phyloP scores from a whole-genome alignment of 2,888 invertebrate genomes.

The Rugalucina vietnamica region DNA sequence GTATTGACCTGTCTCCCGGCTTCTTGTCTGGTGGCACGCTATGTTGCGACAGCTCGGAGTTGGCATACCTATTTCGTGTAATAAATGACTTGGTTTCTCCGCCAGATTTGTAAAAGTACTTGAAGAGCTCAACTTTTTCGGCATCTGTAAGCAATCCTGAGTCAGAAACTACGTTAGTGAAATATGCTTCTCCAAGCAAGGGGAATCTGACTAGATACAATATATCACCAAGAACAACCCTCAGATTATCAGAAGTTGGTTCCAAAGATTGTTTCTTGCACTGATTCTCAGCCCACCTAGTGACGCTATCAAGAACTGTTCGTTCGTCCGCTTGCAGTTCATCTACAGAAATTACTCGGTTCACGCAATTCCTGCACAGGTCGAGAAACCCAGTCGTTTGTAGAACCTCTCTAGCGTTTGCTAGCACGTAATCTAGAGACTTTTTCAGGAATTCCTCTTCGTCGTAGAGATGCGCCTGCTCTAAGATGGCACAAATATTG shows the following conservation, averaged over 20 bases:
- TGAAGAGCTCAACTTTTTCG: conserved; percentile 69
- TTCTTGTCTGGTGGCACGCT: conserved; percentile 40
- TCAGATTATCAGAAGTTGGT: conserved; percentile 51
- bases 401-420: conserved; percentile 61
- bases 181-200: conserved; percentile 63
- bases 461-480: conserved; percentile 70
- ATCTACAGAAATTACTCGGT: conserved; percentile 58
- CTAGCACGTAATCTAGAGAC: conserved; percentile 64
- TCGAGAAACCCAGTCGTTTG: conserved; percentile 60
- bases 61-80: conserved; percentile 52
- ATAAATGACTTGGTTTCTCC: conserved; percentile 47
- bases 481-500: conserved; percentile 68
- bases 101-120: conserved; percentile 66
- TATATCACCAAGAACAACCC: conserved; percentile 59
- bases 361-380: conserved; percentile 58
- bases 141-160: conserved; percentile 59
- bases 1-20: conserved; percentile 54
- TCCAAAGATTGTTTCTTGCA: conserved; percentile 59
- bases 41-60: conserved; percentile 48
- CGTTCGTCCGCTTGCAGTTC: conserved; percentile 67
- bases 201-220: conserved; percentile 68
- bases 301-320: conserved; percentile 56
- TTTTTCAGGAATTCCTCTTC: conserved; percentile 64
- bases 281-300: conserved; percentile 62
- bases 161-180: conserved; percentile 67